Percentiles rank a stretch among this genome's conserved stretches.
Conservation (phyloP, 37 sponge, comb jelly and placozoan genomes). For the Ephydatia muelleri region DNA sequence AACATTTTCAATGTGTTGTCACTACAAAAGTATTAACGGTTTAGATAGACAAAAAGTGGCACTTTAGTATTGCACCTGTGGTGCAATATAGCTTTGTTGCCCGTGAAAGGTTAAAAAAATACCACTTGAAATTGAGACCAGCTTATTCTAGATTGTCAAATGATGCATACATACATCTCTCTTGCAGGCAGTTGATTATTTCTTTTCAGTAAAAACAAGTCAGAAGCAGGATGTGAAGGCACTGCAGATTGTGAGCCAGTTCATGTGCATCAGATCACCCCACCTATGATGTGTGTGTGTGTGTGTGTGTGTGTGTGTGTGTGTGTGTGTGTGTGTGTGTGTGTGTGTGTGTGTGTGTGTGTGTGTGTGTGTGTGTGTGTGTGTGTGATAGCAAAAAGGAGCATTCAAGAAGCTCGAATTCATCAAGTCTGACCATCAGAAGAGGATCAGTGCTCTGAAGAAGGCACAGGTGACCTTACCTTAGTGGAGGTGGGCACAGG, state of each 20-base stretch:
- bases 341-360: conserved; percentile 19
- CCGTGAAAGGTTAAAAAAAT: too few species aligned
- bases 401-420: conserved; percentile 91
- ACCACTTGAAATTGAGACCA: too few species aligned
- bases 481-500: background rate
- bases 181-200: conserved; percentile 94
- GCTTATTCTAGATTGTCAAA: too few species aligned
- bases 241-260: conserved; percentile 56
- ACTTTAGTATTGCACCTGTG: too few species aligned
- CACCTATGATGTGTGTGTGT: too few species aligned
- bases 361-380: background rate
- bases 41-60: too few species aligned
- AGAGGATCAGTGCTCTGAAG: conserved; percentile 74
- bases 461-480: conserved; percentile 58
- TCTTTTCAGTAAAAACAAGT: conserved; percentile 75
- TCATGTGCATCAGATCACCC: background rate
- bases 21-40: too few species aligned
- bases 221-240: conserved; percentile 89
- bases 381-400: conserved; percentile 58
- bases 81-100: too few species aligned
- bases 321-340: conserved; percentile 30
- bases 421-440: conserved; percentile 82
- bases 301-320: conserved; percentile 15
- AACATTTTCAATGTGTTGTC: too few species aligned
- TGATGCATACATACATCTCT: too few species aligned